Evolutionary conservation across 2,888 invertebrate genomes (phyloP).

Genomic region (Drosophila prolongata): DNA sequence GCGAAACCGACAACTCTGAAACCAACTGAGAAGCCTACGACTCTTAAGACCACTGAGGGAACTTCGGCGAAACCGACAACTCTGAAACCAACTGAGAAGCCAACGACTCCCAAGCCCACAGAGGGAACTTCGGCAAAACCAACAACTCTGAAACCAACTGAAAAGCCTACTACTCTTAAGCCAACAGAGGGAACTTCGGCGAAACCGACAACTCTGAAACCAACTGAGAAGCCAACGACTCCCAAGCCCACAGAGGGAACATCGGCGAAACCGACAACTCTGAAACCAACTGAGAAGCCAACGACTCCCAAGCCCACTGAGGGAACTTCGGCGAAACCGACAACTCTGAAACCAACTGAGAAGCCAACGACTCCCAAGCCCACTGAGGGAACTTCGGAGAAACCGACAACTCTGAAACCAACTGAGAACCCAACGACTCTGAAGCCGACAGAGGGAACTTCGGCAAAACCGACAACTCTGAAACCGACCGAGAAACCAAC

Average conservation of each 20-base stretch:
- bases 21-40: neutral
- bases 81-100: constrained; percentile 1
- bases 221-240: constrained; percentile 4
- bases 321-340: neutral
- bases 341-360: constrained; percentile 1
- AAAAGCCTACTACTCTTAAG: neutral
- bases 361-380: neutral
- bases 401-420: neutral
- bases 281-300: neutral
- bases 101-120: constrained; percentile 1
- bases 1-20: constrained; percentile 1
- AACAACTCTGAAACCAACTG: constrained; percentile 7
- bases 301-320: neutral
- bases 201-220: constrained; percentile 9
- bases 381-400: neutral
- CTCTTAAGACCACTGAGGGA: neutral
- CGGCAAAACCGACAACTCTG: neutral
- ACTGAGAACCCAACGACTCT: neutral
- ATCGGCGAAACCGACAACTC: constrained; percentile 1
- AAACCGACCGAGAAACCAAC: neutral
- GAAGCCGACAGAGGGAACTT: neutral
- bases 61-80: neutral
- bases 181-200: constrained; percentile 6
- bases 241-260: neutral
- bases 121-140: neutral